Base-by-base conservation (phyloP, 2,113 vertebrate species). In the Tricholaema leucomelas region DNA sequence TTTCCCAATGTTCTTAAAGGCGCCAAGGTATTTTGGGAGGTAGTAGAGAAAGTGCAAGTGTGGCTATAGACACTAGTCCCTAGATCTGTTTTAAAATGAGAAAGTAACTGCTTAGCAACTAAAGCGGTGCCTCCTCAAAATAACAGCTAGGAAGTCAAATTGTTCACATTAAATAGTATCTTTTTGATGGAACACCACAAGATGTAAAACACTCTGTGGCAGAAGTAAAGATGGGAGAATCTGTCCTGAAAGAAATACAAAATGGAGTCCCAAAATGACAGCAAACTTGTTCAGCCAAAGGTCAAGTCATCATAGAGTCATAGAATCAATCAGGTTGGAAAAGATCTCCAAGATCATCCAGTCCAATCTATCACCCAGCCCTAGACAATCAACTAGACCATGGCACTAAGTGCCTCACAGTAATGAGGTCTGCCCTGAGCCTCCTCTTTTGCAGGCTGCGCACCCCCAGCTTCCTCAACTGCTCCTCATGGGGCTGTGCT, bases 271-370 rank as follows among this genome's bases (percentile, higher is more conserved):
- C 46, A 60, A 88, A 92, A 87, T 88, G 84, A 85, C 59, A 95
- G 74, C 50, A 87, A 63, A 74, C 46, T 92, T 74, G 94, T 93
- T 96, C 92, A 96, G 92, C 84, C 94, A 94, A 92, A 94, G 96
- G 92, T 94, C 91, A 92, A 66, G 64, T 93, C 66, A 93, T 93
- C 81, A 88, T 56, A 85, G 84, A 92, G 78, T 90, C 80, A 86
- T 86, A n/a, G n/a, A n/a, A n/a, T n/a, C n/a, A n/a, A n/a, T n/a
- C n/a, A n/a, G n/a, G n/a, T n/a, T n/a, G n/a, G n/a, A n/a, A n/a
- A n/a, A n/a, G n/a, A n/a, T n/a, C n/a, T n/a, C n/a, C n/a, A n/a
- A n/a, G n/a, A n/a, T n/a, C n/a, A n/a, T n/a, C n/a, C n/a, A n/a
- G n/a, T n/a, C n/a, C n/a, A n/a, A n/a, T n/a, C n/a, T n/a, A n/a